These are phyloP conservation scores for Phaethon lepturus DNA, from an alignment of 2,113 vertebrate species.

Conservation along the genomic window DNA sequence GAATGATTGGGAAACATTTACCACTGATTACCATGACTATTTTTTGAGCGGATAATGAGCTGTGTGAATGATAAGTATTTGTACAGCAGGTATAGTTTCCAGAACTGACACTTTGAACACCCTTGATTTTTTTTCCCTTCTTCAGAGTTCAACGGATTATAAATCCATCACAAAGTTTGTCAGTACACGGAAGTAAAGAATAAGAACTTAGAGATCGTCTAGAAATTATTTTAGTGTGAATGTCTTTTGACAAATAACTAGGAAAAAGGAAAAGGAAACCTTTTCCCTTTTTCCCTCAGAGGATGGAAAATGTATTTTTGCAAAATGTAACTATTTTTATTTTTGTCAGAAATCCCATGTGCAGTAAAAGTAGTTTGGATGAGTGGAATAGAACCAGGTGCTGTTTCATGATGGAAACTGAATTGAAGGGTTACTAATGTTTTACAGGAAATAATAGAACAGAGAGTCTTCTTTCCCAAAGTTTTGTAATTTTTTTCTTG, in stretches of 20 bases:
- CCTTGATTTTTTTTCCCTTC: background rate
- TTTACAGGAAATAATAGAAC: background rate
- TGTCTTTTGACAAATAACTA: background rate
- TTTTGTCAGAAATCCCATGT: background rate
- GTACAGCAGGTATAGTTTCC: background rate
- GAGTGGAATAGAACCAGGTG: background rate
- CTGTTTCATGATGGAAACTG: background rate
- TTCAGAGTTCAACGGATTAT: background rate
- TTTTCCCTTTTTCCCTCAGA: background rate
- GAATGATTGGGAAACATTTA: conserved; percentile 20
- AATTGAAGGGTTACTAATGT: background rate
- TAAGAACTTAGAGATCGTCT: background rate
- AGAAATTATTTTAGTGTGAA: background rate
- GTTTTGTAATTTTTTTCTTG: background rate
- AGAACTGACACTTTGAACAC: background rate
- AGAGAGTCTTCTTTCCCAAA: background rate
- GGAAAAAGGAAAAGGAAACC: background rate
- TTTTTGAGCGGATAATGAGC: conserved; percentile 4
- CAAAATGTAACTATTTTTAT: background rate
- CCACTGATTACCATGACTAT: background rate
- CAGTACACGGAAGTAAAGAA: background rate
- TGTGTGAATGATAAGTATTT: background rate
- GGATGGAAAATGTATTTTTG: fast-evolving
- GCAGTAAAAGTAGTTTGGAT: background rate
- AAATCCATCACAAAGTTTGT: background rate